Percentiles rank a stretch among this genome's conserved stretches.
phyloP scores from a whole-genome alignment of 2,797 vertebrate genomes.

The Eulemur coronatus region DNA sequence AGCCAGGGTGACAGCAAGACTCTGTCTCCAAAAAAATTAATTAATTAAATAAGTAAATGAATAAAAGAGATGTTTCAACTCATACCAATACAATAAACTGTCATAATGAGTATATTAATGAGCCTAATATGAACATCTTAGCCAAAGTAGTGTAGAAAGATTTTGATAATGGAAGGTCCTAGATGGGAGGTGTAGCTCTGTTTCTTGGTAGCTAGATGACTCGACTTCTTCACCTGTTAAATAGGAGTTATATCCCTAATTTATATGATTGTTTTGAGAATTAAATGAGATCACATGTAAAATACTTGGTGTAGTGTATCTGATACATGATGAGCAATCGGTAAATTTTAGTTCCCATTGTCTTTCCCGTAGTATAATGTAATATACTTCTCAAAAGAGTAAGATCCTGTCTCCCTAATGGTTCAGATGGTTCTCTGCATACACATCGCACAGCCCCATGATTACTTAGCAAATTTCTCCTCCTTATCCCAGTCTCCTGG shows the following conservation, averaged over 20 bases:
- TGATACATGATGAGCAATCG: neutral
- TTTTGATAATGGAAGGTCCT: neutral
- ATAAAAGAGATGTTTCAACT: neutral
- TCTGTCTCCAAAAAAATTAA: neutral
- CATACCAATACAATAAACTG: neutral
- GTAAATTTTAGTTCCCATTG: neutral
- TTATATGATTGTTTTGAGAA: conserved; percentile 31
- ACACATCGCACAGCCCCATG: neutral
- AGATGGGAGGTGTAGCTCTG: neutral
- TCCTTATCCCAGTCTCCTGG: neutral
- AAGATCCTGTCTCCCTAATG: neutral
- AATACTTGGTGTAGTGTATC: neutral
- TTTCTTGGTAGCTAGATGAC: neutral
- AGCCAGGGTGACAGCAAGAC: neutral
- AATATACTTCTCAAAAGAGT: neutral
- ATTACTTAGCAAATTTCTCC: neutral
- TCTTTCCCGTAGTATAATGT: neutral
- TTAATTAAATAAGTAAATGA: neutral
- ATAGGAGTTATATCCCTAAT: neutral
- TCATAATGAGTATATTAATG: neutral
- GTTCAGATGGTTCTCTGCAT: neutral
- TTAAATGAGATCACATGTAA: neutral
- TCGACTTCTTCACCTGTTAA: conserved; percentile 33
- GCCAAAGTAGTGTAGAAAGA: neutral
- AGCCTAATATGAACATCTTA: neutral